phyloP scores from a whole-genome alignment of 92 coral and sea anemone species.

The Parazoanthus atlanticus region DNA sequence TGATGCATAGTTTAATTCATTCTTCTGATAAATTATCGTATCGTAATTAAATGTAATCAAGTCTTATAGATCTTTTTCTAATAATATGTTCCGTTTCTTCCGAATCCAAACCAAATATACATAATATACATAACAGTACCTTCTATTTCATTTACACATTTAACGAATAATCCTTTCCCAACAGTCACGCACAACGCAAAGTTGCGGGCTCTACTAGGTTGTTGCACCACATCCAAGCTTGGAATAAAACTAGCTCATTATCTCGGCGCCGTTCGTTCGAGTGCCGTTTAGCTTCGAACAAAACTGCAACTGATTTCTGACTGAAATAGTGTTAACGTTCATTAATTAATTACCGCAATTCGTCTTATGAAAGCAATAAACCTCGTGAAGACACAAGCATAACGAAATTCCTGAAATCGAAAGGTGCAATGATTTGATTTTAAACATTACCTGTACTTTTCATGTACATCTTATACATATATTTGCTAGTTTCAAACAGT shows the following conservation, averaged over 20 bases:
- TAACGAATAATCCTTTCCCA: neutral
- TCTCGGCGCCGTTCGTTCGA: neutral
- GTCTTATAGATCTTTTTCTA: constrained; percentile 40
- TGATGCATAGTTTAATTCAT: constrained; percentile 24
- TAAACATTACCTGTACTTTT: neutral
- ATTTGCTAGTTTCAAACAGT: no score
- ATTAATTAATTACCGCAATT: no score
- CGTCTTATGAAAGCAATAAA: neutral
- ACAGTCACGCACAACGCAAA: neutral
- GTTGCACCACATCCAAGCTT: neutral
- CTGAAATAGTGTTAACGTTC: neutral
- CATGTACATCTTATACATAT: neutral
- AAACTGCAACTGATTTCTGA: neutral
- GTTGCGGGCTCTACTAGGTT: neutral
- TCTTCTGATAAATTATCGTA: constrained; percentile 40
- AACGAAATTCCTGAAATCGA: neutral
- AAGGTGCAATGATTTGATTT: neutral
- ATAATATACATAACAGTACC: constrained; percentile 25
- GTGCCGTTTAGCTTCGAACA: no score
- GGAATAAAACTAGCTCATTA: constrained; percentile 10
- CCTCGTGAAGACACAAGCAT: neutral
- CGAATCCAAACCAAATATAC: constrained; percentile 22
- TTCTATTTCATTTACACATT: constrained; percentile 21
- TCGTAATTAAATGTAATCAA: constrained; percentile 42
- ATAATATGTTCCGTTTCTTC: constrained; percentile 37